A percentile compares a stretch with the other conserved stretches of the same genome.
These are phyloP conservation scores for Keiferia lycopersicella DNA, from an alignment of 2,888 invertebrate species.

Conservation along the genomic window DNA sequence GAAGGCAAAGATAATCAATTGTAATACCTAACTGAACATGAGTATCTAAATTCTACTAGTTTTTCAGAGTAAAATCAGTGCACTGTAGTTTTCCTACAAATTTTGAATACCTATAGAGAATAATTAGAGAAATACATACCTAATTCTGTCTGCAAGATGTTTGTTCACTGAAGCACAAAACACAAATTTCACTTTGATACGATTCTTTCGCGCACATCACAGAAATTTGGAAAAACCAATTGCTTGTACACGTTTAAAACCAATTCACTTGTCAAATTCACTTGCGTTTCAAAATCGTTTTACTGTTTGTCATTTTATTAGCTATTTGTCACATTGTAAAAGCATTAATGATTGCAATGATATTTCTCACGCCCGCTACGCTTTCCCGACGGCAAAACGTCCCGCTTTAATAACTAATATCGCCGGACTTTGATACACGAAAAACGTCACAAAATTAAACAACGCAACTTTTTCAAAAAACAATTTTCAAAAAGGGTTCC, in stretches of 20 bases:
- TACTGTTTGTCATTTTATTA: background rate
- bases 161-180: slow-evolving; percentile 13
- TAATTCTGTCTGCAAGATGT: background rate
- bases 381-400: slow-evolving; percentile 2
- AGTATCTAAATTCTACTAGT: too few relatives aligned
- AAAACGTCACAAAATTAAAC: background rate
- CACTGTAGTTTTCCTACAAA: too few relatives aligned
- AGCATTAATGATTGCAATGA: background rate
- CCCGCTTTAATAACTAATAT: background rate
- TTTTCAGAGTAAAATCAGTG: too few relatives aligned
- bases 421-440: background rate
- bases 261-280: slow-evolving; percentile 1
- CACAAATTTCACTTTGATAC: slow-evolving; percentile 13
- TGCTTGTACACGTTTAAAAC: slow-evolving; percentile 1
- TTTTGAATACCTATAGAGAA: background rate
- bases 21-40: too few relatives aligned
- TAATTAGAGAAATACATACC: slow-evolving; percentile 6
- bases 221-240: slow-evolving; percentile 11
- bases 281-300: background rate
- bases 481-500: background rate
- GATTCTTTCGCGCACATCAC: slow-evolving; percentile 22
- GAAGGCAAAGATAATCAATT: too few relatives aligned
- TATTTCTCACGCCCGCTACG: background rate
- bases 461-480: background rate
- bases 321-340: background rate